Evolutionary conservation across 2,113 vertebrate species (phyloP), one percentile per base, ranked within the genome.

Genomic region (Neofelis nebulosa): DNA sequence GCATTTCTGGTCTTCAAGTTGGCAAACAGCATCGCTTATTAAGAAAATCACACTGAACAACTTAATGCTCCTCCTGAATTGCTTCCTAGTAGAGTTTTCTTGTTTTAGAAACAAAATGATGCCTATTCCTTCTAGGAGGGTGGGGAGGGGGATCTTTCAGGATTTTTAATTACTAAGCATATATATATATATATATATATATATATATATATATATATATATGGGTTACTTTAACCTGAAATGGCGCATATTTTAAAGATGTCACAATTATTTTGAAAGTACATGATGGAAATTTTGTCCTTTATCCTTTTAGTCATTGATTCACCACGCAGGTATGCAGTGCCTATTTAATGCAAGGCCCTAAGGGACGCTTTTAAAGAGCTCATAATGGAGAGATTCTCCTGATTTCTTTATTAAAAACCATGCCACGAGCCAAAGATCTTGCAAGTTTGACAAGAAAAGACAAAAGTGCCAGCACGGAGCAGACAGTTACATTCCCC

Each of bases 21-120:
- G 98, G 94, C 85, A 93, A 88, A 94, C 50, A 41, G 95, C 87
- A 33, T 98, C 97, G 79, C 95, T 94, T 98, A 88, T 98, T 97
- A 95, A 95, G 95, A 98, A 97, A 98, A 98, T 98, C 96, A 96
- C 87, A 86, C 98, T 92, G 94, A 98, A 98, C 85, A 95, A 97
- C 94, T 97, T 97, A 87, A 36, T 69, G 61, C 95, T 96, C 66
- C 76, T 97, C 98, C 98, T 74, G 57, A 97, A 93, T 91, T 98
- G 93, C 92, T 98, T 98, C 96, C 95, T 71, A 94, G 91, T 96
- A 96, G 84, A 0, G 41, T 96, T 97, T 97, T 91, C 52, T 86
- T 88, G 63, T 97, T 98, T 97, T 91, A 95, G 92, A 97, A 97
- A 98, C 96, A 97, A 98, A 97, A 96, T 93, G 6, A 71, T 92